Evolutionary conservation across 2,797 vertebrate species (phyloP).

Genomic region (Eidolon dupreanum): DNA sequence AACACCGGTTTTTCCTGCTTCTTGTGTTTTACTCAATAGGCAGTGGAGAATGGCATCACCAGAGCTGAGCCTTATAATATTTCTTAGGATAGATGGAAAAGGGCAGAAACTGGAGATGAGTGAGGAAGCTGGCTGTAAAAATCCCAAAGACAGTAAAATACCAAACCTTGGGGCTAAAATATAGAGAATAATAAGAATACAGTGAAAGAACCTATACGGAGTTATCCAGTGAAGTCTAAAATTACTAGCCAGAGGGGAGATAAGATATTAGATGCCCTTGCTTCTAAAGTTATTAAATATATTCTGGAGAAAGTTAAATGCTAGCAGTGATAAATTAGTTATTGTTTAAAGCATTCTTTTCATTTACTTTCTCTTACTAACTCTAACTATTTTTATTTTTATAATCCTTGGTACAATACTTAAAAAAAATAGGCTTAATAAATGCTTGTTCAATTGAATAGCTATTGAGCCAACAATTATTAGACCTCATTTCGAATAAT

Average conservation of each 20-base stretch:
- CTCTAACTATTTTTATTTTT: conserved; percentile 66
- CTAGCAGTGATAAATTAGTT: conserved; percentile 38
- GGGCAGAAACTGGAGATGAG: not conserved
- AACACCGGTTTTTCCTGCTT: not conserved
- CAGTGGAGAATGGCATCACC: not conserved
- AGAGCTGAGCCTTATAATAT: not conserved
- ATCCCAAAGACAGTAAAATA: not conserved
- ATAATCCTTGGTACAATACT: conserved; percentile 3
- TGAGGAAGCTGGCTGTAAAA: not conserved
- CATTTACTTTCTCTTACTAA: conserved; percentile 51
- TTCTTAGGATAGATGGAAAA: not conserved
- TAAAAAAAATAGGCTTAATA: conserved; percentile 60
- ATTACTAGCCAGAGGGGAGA: not conserved
- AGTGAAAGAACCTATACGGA: not conserved
- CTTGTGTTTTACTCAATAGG: not conserved
- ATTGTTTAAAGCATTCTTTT: conserved; percentile 44
- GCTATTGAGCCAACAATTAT: conserved; percentile 52
- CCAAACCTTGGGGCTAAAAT: not conserved
- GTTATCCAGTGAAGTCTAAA: not conserved
- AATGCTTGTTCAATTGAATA: conserved; percentile 48
- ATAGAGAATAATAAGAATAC: not conserved
- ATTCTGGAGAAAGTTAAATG: conserved; percentile 40
- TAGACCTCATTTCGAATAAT: conserved; percentile 51
- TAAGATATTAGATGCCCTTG: not conserved
- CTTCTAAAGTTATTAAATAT: conserved; percentile 31